Percentiles rank a stretch among this genome's conserved stretches.
Conservation (phyloP, 2,888 invertebrate species). For the Homarus gammarus region DNA sequence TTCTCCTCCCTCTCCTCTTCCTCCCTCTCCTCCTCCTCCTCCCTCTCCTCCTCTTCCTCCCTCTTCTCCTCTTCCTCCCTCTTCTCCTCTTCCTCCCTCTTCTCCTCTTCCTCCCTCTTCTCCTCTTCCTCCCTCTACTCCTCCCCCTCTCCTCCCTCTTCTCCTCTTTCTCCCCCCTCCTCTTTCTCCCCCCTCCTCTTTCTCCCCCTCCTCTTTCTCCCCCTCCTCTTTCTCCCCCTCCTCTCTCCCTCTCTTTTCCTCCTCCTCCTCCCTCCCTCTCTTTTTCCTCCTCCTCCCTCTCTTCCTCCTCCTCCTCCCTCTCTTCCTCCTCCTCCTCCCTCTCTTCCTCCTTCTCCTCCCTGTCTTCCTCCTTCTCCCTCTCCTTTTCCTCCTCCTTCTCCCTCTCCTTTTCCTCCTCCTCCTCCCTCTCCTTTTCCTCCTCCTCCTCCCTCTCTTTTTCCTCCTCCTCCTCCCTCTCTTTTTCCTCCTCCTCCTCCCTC, state of each 20-base stretch:
- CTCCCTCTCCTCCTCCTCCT: neutral
- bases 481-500: neutral
- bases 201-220: constrained; percentile 31
- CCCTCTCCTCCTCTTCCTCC: neutral
- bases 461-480: neutral
- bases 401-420: neutral
- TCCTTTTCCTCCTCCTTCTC: neutral
- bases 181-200: constrained; percentile 28
- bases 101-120: neutral
- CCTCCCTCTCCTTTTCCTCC: too few relatives aligned
- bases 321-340: constrained; percentile 18
- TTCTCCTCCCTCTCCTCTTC: neutral
- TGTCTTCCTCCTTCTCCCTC: constrained; percentile 25
- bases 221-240: constrained; percentile 15
- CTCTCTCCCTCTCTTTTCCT: constrained; percentile 17
- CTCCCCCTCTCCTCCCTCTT: neutral
- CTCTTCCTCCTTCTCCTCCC: constrained; percentile 28
- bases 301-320: constrained; percentile 5
- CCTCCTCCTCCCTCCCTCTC: neutral
- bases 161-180: constrained; percentile 24
- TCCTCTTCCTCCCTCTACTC: neutral
- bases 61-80: neutral
- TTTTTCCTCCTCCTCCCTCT: too few relatives aligned
- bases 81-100: neutral
- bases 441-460: neutral